Evolutionary conservation across 2,888 invertebrate species (phyloP).

Genomic region (Leptopilina drosophilae): DNA sequence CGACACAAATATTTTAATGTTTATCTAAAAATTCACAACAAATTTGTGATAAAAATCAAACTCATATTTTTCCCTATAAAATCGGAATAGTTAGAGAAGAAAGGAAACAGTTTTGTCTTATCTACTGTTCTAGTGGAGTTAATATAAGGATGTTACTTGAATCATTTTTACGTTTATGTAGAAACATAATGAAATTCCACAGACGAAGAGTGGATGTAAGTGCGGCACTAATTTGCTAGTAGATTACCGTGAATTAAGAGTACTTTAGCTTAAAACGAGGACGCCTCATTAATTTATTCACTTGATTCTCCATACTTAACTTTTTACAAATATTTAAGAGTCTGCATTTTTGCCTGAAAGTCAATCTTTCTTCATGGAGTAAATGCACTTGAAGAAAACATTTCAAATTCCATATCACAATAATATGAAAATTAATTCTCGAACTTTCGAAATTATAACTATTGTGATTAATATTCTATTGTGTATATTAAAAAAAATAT

Average conservation of each 20-base stretch:
- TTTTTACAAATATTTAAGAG: slow-evolving; percentile 26
- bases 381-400: neutral
- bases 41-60: no score
- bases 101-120: neutral
- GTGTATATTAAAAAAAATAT: no score
- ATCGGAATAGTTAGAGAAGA: no score
- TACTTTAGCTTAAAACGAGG: slow-evolving; percentile 52
- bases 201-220: slow-evolving; percentile 56
- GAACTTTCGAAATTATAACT: no score
- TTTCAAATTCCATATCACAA: neutral
- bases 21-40: no score
- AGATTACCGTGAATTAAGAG: slow-evolving; percentile 59
- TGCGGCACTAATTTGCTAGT: slow-evolving; percentile 60
- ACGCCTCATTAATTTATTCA: slow-evolving; percentile 52
- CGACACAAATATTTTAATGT: no score
- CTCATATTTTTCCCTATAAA: no score
- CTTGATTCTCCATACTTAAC: slow-evolving; percentile 22
- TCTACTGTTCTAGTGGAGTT: neutral
- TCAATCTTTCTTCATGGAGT: neutral
- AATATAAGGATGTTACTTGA: neutral
- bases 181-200: slow-evolving; percentile 61
- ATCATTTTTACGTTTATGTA: slow-evolving; percentile 54
- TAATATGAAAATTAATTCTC: no score
- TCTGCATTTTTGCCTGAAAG: neutral
- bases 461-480: no score